A percentile compares a stretch with the other conserved stretches of the same genome.
Conservation (phyloP, 2,797 vertebrate genomes). For the Leptatherina wallacei region DNA sequence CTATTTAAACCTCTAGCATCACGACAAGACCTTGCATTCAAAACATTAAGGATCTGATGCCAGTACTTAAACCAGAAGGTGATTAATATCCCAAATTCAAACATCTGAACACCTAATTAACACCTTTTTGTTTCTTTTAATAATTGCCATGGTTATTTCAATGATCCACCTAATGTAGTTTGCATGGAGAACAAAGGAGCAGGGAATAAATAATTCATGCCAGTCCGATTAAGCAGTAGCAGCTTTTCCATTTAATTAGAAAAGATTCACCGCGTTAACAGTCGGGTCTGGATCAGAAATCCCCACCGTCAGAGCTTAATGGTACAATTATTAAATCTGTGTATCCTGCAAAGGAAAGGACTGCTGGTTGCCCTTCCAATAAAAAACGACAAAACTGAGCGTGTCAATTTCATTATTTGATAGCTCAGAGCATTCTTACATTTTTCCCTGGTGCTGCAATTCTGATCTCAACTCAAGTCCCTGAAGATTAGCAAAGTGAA, state of each 20-base stretch:
- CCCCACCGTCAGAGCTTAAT: not conserved
- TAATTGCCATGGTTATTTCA: too few relatives aligned
- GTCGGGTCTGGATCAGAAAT: not conserved
- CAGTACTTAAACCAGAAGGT: not conserved
- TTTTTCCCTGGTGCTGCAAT: not conserved
- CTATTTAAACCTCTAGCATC: not conserved
- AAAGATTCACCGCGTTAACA: not conserved
- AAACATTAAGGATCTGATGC: too few relatives aligned
- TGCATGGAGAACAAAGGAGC: conserved; percentile 1
- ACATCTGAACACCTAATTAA: not conserved
- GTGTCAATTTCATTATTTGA: not conserved
- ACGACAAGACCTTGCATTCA: not conserved
- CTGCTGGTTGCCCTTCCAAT: conserved; percentile 1
- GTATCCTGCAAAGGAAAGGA: conserved; percentile 4
- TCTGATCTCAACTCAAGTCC: not conserved
- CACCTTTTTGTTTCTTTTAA: not conserved
- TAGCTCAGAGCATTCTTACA: not conserved
- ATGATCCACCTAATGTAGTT: not conserved
- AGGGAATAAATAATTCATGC: conserved; percentile 1
- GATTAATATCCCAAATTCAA: not conserved
- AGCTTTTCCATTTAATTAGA: conserved; percentile 2
- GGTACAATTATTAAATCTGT: conserved; percentile 14
- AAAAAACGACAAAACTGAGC: conserved; percentile 11
- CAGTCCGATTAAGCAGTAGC: conserved; percentile 1
- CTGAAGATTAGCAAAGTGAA: not conserved